phyloP scores from a whole-genome alignment of 2,113 vertebrate species.

The Diadophis punctatus region DNA sequence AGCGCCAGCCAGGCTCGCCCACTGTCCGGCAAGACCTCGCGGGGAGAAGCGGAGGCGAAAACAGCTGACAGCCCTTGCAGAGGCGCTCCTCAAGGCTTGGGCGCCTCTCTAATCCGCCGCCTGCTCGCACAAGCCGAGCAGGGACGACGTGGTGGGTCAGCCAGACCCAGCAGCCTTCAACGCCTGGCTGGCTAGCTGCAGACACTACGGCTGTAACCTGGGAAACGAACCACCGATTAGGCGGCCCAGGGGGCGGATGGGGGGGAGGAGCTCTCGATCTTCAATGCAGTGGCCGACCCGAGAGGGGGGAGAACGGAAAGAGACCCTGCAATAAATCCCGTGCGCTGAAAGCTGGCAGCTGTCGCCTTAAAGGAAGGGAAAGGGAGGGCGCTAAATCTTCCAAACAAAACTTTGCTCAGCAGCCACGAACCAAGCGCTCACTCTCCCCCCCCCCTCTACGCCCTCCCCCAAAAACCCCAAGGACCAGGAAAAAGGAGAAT shows the following conservation, averaged over 20 bases:
- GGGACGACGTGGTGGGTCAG: constrained; percentile 15
- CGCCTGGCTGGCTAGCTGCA: constrained; percentile 6
- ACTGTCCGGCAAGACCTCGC: not conserved
- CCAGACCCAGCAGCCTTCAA: constrained; percentile 6
- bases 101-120: constrained; percentile 23
- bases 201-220: constrained; percentile 41
- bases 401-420: constrained; percentile 34
- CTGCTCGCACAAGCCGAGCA: constrained; percentile 1
- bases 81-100: constrained; percentile 1
- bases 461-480: too few relatives aligned
- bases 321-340: not conserved
- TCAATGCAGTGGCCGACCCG: not conserved
- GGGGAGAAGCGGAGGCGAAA: not conserved
- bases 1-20: not conserved
- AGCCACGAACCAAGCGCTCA: not conserved
- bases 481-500: not conserved
- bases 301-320: not conserved
- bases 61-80: not conserved
- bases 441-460: rapidly evolving
- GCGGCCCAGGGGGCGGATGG: not conserved
- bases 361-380: not conserved
- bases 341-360: not conserved
- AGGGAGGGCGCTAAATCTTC: not conserved
- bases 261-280: not conserved
- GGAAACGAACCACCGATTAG: constrained; percentile 37